A percentile compares a stretch with the other conserved stretches of the same genome.
phyloP scores from a whole-genome alignment of 2,888 invertebrate genomes.

The Cantharis nigra region DNA sequence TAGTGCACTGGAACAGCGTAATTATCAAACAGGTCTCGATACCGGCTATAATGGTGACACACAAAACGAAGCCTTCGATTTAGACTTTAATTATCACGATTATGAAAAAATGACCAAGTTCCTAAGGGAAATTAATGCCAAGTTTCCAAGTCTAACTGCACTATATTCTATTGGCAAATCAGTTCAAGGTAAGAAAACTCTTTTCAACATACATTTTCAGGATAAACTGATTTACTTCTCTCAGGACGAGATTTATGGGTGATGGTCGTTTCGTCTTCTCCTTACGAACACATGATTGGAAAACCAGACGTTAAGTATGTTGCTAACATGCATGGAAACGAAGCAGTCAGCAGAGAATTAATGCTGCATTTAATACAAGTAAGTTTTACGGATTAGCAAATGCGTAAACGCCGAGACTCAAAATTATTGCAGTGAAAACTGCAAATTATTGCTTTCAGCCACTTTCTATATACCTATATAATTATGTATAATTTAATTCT shows the following conservation, averaged over 20 bases:
- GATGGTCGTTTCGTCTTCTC: conserved; percentile 87
- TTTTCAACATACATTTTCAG: not conserved
- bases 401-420: too few species aligned
- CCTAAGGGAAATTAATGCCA: conserved; percentile 77
- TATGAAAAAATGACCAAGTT: conserved; percentile 84
- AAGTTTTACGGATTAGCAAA: conserved; percentile 35
- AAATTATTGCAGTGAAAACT: too few species aligned
- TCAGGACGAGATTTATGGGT: conserved; percentile 91
- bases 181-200: conserved; percentile 73
- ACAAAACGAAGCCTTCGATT: conserved; percentile 42
- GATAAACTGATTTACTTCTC: conserved; percentile 14
- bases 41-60: conserved; percentile 29
- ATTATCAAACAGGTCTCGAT: conserved; percentile 34
- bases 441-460: too few species aligned
- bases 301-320: conserved; percentile 98
- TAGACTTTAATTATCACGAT: conserved; percentile 87
- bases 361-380: conserved; percentile 89
- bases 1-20: conserved; percentile 35
- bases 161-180: conserved; percentile 93
- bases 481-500: not conserved
- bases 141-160: conserved; percentile 85
- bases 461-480: not conserved
- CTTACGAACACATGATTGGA: conserved; percentile 89
- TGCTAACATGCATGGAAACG: conserved; percentile 96
- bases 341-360: conserved; percentile 92